These are phyloP conservation scores for Pocota personata DNA, from an alignment of 2,888 invertebrate species.

Conservation along the genomic window DNA sequence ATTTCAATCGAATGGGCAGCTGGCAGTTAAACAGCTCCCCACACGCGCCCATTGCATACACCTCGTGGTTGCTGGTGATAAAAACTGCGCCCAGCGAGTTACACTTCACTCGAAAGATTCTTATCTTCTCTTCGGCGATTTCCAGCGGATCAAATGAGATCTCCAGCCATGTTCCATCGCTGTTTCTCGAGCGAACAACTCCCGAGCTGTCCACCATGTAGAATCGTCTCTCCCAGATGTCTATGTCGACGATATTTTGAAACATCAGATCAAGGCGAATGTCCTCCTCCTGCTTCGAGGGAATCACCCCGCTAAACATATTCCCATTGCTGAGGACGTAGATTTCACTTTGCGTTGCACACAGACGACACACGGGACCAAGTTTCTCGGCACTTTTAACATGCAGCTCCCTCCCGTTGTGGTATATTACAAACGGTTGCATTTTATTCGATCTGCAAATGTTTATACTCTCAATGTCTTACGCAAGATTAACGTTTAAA, in stretches of 20 bases:
- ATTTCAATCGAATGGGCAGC: slow-evolving; percentile 78
- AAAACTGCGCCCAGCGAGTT: slow-evolving; percentile 81
- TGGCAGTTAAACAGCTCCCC: slow-evolving; percentile 81
- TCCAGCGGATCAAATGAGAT: slow-evolving; percentile 80
- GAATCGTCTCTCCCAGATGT: slow-evolving; percentile 48
- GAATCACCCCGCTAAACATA: slow-evolving; percentile 27
- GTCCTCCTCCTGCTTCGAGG: neutral
- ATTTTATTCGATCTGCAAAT: slow-evolving; percentile 42
- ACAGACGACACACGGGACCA: slow-evolving; percentile 45
- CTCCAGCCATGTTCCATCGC: slow-evolving; percentile 76
- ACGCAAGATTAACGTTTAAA: slow-evolving; percentile 15
- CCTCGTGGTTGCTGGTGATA: slow-evolving; percentile 77
- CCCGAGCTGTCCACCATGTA: slow-evolving; percentile 53
- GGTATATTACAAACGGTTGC: slow-evolving; percentile 55
- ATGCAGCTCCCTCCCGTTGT: slow-evolving; percentile 40
- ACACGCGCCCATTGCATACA: slow-evolving; percentile 81
- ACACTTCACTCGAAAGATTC: slow-evolving; percentile 79
- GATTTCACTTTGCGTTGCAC: slow-evolving; percentile 34
- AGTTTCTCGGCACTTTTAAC: slow-evolving; percentile 18
- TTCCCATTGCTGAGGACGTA: slow-evolving; percentile 53
- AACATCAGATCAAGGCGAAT: slow-evolving; percentile 45
- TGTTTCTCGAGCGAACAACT: slow-evolving; percentile 38
- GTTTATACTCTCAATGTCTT: slow-evolving; percentile 14
- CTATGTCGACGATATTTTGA: slow-evolving; percentile 56
- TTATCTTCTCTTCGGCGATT: slow-evolving; percentile 79